Evolutionary conservation across 2,888 invertebrate species (phyloP), one percentile per base, ranked within the genome.

Genomic region (Oscheius myriophilus): DNA sequence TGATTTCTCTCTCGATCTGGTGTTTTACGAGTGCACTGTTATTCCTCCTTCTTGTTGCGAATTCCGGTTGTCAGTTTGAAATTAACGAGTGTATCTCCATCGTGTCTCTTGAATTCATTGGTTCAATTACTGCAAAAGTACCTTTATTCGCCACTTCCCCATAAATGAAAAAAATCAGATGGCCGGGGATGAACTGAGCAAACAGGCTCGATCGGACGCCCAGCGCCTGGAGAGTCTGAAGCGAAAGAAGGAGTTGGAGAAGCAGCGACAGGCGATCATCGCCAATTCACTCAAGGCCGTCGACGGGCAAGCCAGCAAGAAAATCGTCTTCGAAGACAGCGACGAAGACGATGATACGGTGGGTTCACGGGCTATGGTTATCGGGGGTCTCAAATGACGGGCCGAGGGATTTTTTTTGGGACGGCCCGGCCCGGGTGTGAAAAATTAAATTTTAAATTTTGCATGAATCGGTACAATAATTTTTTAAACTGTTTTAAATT

Each of bases 271-370:
- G 39, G 61, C 21, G 9, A 18, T 52, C 16, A 61, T 67, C 6
- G 26, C 52, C 2, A 41, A 33, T 23, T 18, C 18, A 21, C 39
- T 61, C 26, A 61, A 61, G 16, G 21, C 12, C 1, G 26, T 54
- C 26, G 53, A 54, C 26, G n/a, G 18, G 1, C 26, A 41, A 39
- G 25, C 26, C 3, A 69, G 58, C 23, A 81, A 78, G 41, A 67
- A 72, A 14, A 76, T 73, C 41, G 71, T 78, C 18, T 79, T 80
- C 55, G 66, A 68, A 2, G 75, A 80, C 70, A 71, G 71, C 7
- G 76, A 75, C 53, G 76, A 76, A 0, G 33, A 49, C 26, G 45
- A 59, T 45, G 46, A 6, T 7, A 14, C 33, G 49, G 61, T 63
- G 11, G n/a, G n/a, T 57, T 57, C 33, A 46, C 46, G 16, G 4